Conservation (phyloP, 2,797 vertebrate species). For the Diglossa cyanea region DNA sequence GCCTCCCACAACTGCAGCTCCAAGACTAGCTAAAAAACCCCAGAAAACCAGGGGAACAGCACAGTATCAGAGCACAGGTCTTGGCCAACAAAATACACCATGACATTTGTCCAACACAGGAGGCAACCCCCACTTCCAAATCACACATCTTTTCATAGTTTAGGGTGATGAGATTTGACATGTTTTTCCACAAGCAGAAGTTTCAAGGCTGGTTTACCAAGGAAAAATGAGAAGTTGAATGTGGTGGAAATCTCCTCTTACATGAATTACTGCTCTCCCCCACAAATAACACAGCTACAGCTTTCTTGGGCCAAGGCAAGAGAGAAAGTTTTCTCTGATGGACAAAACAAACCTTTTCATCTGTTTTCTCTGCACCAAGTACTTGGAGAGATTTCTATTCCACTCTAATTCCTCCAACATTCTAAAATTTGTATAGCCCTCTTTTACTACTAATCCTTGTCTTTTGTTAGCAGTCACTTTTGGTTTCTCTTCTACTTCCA, state of each 20-base stretch:
- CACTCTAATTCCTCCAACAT: not conserved
- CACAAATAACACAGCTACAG: not conserved
- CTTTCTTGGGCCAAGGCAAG: not conserved
- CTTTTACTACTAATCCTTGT: not conserved
- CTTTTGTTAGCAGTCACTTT: not conserved
- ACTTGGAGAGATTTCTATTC: not conserved
- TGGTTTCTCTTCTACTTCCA: not conserved
- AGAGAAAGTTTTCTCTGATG: not conserved
- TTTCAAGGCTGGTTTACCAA: not conserved
- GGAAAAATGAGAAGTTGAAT: not conserved
- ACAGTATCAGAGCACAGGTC: accelerated
- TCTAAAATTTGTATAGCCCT: not conserved
- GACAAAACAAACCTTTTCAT: not conserved
- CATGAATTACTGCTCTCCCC: not conserved
- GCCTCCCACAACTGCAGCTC: not conserved
- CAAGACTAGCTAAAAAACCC: not conserved
- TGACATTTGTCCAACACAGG: not conserved
- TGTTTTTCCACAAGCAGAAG: not conserved
- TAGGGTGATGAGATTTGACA: not conserved
- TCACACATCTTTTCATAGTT: not conserved
- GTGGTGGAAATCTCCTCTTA: not conserved
- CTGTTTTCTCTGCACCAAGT: not conserved
- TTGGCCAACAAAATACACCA: not conserved
- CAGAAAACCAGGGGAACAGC: not conserved
- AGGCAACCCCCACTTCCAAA: not conserved